Conservation (phyloP, 2,888 invertebrate species). For the Volucella bombylans region DNA sequence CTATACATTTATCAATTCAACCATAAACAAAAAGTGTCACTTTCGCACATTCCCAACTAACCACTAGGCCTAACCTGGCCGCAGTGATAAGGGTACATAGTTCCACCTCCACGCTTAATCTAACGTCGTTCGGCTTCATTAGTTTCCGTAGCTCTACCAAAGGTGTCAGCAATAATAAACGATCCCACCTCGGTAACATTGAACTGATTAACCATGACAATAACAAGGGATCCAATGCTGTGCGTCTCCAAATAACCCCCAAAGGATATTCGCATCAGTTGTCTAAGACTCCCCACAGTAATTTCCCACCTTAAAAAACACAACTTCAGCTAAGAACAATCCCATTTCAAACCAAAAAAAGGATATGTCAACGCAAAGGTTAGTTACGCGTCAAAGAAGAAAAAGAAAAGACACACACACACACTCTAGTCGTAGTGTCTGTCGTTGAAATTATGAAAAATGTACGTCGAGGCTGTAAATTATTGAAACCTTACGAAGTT, state of each 20-base stretch:
- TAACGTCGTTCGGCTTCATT: conserved; percentile 22
- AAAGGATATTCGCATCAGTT: conserved; percentile 19
- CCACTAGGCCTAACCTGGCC: not conserved
- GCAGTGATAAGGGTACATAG: not conserved
- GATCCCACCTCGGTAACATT: conserved; percentile 46
- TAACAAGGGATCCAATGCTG: conserved; percentile 22
- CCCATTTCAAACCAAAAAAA: conserved; percentile 26
- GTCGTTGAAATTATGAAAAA: conserved; percentile 39
- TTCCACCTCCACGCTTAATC: too few relatives aligned
- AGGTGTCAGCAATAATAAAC: conserved; percentile 53
- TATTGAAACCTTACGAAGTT: conserved; percentile 37
- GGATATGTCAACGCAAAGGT: conserved; percentile 29
- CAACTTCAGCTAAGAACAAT: conserved; percentile 3
- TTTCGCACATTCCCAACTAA: too few relatives aligned
- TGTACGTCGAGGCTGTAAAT: conserved; percentile 29
- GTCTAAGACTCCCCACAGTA: conserved; percentile 1
- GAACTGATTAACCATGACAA: conserved; percentile 63
- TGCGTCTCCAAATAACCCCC: conserved; percentile 14
- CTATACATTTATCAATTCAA: too few relatives aligned
- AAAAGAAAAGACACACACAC: conserved; percentile 24
- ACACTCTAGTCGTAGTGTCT: not conserved
- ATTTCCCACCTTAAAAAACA: not conserved
- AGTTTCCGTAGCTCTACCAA: conserved; percentile 26
- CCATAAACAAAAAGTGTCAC: too few relatives aligned
- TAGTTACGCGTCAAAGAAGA: not conserved